Conservation (phyloP, 2,797 vertebrate species). For the Alexandromys oeconomus region DNA sequence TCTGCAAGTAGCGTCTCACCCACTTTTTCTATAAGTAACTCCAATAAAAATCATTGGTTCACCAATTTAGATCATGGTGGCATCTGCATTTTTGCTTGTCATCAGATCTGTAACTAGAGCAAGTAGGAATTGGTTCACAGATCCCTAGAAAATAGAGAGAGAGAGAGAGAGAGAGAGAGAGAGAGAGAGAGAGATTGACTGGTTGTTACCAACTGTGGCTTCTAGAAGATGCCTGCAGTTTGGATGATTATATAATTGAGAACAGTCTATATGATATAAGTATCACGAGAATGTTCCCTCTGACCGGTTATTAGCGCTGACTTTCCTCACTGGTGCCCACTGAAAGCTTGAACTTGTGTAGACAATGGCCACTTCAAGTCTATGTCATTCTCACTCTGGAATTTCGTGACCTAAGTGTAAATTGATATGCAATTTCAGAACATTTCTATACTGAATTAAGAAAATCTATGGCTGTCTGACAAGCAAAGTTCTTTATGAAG, state of each 20-base stretch:
- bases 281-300: neutral
- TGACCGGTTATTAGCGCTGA: conserved; percentile 17
- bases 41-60: neutral
- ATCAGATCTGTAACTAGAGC: neutral
- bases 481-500: conserved; percentile 22
- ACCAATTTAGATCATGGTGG: neutral
- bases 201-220: conserved; percentile 39
- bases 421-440: conserved; percentile 59
- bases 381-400: conserved; percentile 1
- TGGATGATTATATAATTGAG: conserved; percentile 43
- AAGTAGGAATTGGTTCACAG: neutral
- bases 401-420: conserved; percentile 33
- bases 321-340: conserved; percentile 29
- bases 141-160: neutral
- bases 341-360: conserved; percentile 58
- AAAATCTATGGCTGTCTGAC: conserved; percentile 52
- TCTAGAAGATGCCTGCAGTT: conserved; percentile 4
- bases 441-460: conserved; percentile 2
- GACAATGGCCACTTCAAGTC: conserved; percentile 46
- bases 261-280: conserved; percentile 50
- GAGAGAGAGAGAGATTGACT: neutral
- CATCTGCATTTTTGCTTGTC: neutral
- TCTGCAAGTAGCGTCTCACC: neutral
- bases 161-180: neutral
- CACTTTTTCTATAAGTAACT: neutral